These are phyloP conservation scores for Maconellicoccus hirsutus DNA, from an alignment of 1,140 invertebrate species.

Conservation along the genomic window DNA sequence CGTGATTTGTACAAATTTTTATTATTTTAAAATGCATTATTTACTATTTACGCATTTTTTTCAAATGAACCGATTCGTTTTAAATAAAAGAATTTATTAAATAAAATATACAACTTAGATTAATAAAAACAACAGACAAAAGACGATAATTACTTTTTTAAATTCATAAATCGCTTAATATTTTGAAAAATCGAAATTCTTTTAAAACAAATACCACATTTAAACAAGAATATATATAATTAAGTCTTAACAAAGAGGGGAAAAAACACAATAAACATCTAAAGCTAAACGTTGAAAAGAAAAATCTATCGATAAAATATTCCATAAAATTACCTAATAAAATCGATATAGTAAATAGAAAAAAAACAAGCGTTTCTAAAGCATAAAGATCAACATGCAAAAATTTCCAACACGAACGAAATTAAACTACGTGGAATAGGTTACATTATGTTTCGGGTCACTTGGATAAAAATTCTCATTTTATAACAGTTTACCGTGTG, in stretches of 20 bases:
- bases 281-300: neutral
- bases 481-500: neutral
- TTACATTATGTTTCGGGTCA: neutral
- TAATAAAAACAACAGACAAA: slow-evolving; percentile 18
- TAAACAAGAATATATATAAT: slow-evolving; percentile 15
- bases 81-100: slow-evolving; percentile 22
- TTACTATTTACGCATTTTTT: neutral
- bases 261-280: slow-evolving; percentile 14
- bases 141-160: slow-evolving; percentile 6
- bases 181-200: slow-evolving; percentile 10
- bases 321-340: slow-evolving; percentile 1
- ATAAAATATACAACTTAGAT: slow-evolving; percentile 18
- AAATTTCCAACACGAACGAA: neutral
- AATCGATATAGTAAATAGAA: neutral
- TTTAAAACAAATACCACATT: slow-evolving; percentile 13
- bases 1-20: neutral
- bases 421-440: neutral
- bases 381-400: neutral
- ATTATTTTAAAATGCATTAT: neutral
- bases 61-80: neutral
- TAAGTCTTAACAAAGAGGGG: slow-evolving; percentile 9
- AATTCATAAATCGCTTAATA: slow-evolving; percentile 1
- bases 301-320: slow-evolving; percentile 3
- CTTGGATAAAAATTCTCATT: neutral
- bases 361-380: neutral